Base-by-base conservation (phyloP, 2,888 invertebrate species). In the Drosophila rubida region DNA sequence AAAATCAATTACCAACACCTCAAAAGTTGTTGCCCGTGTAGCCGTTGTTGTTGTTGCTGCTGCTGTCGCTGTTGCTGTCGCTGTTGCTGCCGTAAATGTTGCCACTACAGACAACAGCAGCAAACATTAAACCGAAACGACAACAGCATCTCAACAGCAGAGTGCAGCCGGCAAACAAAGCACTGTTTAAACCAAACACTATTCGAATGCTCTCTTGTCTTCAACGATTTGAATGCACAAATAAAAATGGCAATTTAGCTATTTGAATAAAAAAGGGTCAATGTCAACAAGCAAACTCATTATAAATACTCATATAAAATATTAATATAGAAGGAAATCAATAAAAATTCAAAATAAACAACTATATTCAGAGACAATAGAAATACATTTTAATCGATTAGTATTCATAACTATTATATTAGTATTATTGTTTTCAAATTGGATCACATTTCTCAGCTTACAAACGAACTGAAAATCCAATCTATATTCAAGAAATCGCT, bases 1-100 rank as follows among this genome's bases (percentile, higher is more conserved):
- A 85, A 85, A 85, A 85, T 86, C 85, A 85, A 87, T 85, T 85
- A 85, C 85, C 87, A 87, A 85, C 85, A 85, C 85, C 86, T 85
- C 87, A 85, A 83, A 81, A 72, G 78, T 54, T 76, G 87, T 79
- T 75, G 80, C 74, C 63, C 63, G 67, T 41, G 51, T 70, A 54
- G 60, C 59, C 70, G 69, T 75, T 82, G 25, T 23, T 23, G 23
- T 23, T 23, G 23, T 23, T 4, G 30, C 11, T 27, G 51, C 69
- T 51, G 60, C 57, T 72, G 69, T 68, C 63, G 67, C 68, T 59
- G 54, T 23, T 23, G 30, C 5, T 27, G 51, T 69, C 49, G 60
- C 57, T 72, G 69, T 66, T 65, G 67, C 68, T 59, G 60, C 60
- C 53, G 70, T 69, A 73, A 77, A 62, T 65, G 74, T 44, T 78